These are phyloP conservation scores for Python bivittatus DNA, from an alignment of 2,113 vertebrate species.

Conservation along the genomic window DNA sequence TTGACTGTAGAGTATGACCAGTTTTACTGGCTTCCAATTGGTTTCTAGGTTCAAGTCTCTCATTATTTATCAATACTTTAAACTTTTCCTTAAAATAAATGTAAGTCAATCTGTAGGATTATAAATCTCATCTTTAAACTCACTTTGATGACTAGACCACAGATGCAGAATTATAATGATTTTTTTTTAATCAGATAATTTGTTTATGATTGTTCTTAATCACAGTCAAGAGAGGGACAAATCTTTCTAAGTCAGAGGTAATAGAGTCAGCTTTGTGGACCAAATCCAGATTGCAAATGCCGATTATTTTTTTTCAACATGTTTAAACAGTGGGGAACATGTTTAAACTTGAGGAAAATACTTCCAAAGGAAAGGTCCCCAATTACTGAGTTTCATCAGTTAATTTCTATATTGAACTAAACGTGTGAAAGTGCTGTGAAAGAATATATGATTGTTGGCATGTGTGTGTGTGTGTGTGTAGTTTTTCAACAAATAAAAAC, in stretches of 20 bases:
- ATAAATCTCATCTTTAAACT: not conserved
- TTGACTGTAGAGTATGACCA: not conserved
- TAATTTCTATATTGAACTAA: slow-evolving; percentile 17
- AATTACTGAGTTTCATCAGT: slow-evolving; percentile 1
- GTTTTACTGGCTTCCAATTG: not conserved
- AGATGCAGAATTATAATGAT: not conserved
- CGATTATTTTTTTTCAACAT: not conserved
- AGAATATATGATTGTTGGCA: not conserved
- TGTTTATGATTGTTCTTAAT: not conserved
- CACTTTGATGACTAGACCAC: not conserved
- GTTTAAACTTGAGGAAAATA: not conserved
- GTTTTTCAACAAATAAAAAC: not conserved
- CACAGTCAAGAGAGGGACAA: not conserved
- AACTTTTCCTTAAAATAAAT: not conserved
- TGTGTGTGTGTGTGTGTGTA: not conserved
- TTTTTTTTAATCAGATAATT: not conserved
- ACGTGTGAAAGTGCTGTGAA: not conserved
- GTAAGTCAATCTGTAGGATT: not conserved
- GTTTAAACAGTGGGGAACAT: not conserved
- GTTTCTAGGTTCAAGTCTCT: not conserved
- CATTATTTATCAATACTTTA: not conserved
- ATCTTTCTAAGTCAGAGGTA: not conserved
- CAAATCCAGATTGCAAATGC: not conserved
- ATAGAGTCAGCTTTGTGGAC: not conserved
- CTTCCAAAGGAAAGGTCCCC: not conserved